Evolutionary conservation across 2,113 vertebrate species (phyloP), one percentile per base, ranked within the genome.

Genomic region (Osmerus mordax): DNA sequence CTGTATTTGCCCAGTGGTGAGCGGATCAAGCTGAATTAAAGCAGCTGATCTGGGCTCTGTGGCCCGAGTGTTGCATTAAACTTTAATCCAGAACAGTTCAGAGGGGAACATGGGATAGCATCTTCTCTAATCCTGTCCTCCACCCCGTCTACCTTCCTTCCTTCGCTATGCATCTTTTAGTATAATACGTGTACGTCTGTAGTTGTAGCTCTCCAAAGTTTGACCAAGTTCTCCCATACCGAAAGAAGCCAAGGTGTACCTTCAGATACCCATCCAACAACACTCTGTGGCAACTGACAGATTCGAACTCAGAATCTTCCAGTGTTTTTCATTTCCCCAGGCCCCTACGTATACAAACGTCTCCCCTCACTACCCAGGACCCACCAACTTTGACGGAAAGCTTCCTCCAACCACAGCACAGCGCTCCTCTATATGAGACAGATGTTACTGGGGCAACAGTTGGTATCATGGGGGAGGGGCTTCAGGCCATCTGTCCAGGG

Each of bases 361-460:
- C 28, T 74, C 65, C 36, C 59, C 61, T 69, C 28, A 6, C 72
- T 79, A 14, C 52, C 51, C 53, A 58, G 78, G 71, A 65, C 74
- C 59, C 58, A 28, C 62, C 28, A 23, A 84, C 78, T 81, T 79
- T 80, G 81, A 81, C 68, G 72, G 78, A 41, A 77, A 78, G 80
- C 68, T 74, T 70, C 72, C 67, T 65, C 63, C 36, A 69, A 59
- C 64, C 68, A 76, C 83, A 80, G 75, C 72, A 71, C 81, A 36
- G 25, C 16, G 23, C 61, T 75, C 80, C 65, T 65, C 84, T 83
- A 84, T 86, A 84, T 83, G 90, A 87, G 88, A 92, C 92, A 93
- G 92, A 93, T 93, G 92, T 91, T 91, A 88, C 79, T 87, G 83
- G 82, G 91, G 91, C 92, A 93, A 93, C 92, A 93, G 92, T 93